Evolutionary conservation across 2,113 vertebrate genomes (phyloP), one percentile per base, ranked within the genome.

Genomic region (Alaudala cheleensis): DNA sequence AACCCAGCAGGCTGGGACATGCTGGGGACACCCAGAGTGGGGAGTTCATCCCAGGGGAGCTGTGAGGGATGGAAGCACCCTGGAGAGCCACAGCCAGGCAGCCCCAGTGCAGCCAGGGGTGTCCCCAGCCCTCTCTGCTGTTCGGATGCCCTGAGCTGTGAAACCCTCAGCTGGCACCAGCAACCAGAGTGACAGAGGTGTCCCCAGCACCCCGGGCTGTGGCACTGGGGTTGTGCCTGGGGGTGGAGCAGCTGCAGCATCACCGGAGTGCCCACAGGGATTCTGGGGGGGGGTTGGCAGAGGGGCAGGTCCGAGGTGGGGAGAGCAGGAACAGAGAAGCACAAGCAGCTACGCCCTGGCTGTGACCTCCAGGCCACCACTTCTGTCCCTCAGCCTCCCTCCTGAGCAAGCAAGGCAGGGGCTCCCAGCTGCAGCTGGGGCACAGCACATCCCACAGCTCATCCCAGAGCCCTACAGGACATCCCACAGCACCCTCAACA

Each of bases 141-240:
- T 20, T 71, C 6, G 31, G 58, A 3, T 53, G 54, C 12, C 39
- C 58, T 5, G 2, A 6, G 33, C 47, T 37, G 37, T 12, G 28
- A 15, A 50, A 50, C 12, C 11, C 57, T 39, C 40, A 31, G 33
- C 81, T n/a, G 54, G 54, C 58, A 81, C 13, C 45, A 72, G 57
- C 33, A 33, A 4, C 39, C 58, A 24, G 49, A 1, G n/a, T 1
- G 26, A 40, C 83, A 56, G 29, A 39, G 45, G 69, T 15, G 57
- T 61, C 34, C 71, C 64, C 7, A 0, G 37, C 11, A 23, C 1
- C 3, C 24, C 0, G 0, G 58, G n/a, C 5, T 34, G 58, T 42
- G 74, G n/a, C 18, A 3, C 45, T 8, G 24, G 44, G 34, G 16
- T 1, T 23, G 67, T 33, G 60, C 34, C 70, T 2, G 50, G 20